Evolutionary conservation across 2,113 vertebrate genomes (phyloP).

Genomic region (Crotalus tigris): DNA sequence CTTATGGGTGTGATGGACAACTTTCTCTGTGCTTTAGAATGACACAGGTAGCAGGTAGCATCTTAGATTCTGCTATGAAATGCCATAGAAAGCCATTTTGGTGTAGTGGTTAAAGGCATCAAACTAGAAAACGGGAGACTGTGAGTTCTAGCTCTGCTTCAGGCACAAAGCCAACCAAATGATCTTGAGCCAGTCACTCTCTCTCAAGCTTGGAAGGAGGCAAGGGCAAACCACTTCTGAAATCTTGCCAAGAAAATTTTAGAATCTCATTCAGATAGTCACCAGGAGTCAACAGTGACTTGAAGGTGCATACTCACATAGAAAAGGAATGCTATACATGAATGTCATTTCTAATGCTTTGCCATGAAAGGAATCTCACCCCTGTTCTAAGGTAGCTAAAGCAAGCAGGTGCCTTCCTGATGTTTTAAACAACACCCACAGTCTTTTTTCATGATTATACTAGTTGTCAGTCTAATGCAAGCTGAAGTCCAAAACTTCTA

Average conservation of each 20-base stretch:
- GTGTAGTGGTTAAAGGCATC: neutral
- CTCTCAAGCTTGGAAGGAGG: neutral
- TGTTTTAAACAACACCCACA: neutral
- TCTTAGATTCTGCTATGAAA: neutral
- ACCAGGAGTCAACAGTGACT: neutral
- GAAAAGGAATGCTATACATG: neutral
- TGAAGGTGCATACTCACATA: neutral
- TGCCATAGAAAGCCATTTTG: neutral
- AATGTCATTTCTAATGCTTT: neutral
- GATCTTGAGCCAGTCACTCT: neutral
- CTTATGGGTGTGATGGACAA: neutral
- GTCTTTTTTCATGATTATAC: neutral
- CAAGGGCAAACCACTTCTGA: neutral
- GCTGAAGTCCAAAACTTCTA: neutral
- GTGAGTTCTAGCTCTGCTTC: neutral
- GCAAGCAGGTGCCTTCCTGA: neutral
- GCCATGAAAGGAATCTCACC: neutral
- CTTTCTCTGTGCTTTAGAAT: neutral
- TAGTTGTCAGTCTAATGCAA: neutral
- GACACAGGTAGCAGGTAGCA: neutral
- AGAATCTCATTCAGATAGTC: neutral
- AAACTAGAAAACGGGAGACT: neutral
- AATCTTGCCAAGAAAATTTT: neutral
- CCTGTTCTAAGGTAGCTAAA: neutral
- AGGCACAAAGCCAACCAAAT: neutral